These are phyloP conservation scores for Psylliodes chrysocephalus DNA, from an alignment of 2,888 invertebrate species.

Conservation along the genomic window DNA sequence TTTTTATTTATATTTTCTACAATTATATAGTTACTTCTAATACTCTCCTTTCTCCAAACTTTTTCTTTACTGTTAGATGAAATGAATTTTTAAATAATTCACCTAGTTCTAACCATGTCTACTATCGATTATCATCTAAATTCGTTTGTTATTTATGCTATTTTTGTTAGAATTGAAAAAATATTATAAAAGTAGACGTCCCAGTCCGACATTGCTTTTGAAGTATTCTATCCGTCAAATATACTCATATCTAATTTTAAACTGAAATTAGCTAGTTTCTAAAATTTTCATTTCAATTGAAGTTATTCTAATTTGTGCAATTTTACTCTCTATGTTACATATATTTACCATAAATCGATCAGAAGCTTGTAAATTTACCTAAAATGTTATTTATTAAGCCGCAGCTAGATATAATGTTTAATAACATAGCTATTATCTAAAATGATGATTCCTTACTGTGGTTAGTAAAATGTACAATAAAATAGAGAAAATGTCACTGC, in stretches of 20 bases:
- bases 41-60: not conserved
- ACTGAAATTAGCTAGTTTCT: not conserved
- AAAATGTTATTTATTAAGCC: conserved; percentile 35
- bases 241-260: not conserved
- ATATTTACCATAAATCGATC: not conserved
- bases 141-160: not conserved
- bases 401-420: conserved; percentile 39
- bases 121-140: not conserved
- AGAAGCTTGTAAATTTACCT: conserved; percentile 42
- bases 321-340: conserved; percentile 1
- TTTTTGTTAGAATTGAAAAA: no score
- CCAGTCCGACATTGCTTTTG: no score
- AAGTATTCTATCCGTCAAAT: no score
- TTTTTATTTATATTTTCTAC: not conserved
- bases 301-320: not conserved
- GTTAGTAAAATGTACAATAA: conserved; percentile 1
- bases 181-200: no score
- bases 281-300: not conserved
- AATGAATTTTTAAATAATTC: no score
- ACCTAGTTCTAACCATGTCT: not conserved
- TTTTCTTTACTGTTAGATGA: not conserved
- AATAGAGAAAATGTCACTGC: not conserved
- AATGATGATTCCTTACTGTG: conserved; percentile 10
- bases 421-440: conserved; percentile 16
- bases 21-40: not conserved